A percentile compares a stretch with the other conserved stretches of the same genome.
These are phyloP conservation scores for Agriopis leucophaearia DNA, from an alignment of 2,888 invertebrate species.

Conservation along the genomic window DNA sequence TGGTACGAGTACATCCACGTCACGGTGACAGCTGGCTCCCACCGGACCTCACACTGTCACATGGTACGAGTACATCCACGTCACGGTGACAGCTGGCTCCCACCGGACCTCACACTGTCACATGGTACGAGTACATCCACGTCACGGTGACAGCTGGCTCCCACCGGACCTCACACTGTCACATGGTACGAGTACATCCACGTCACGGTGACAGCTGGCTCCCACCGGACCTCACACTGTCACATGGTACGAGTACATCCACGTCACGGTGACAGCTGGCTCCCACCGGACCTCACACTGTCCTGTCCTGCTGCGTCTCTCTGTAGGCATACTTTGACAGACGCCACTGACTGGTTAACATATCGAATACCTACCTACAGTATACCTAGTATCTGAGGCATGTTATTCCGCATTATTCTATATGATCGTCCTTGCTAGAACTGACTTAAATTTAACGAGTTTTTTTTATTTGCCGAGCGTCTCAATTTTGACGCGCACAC, in stretches of 20 bases:
- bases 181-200: neutral
- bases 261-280: neutral
- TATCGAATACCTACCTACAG: too few species aligned
- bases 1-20: neutral
- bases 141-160: neutral
- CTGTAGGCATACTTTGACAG: too few species aligned
- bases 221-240: neutral
- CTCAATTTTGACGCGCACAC: too few species aligned
- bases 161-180: neutral
- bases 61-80: neutral
- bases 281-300: too few species aligned
- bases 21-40: neutral
- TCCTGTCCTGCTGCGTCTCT: too few species aligned
- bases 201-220: neutral
- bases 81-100: neutral
- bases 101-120: neutral
- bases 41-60: neutral
- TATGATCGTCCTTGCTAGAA: too few species aligned
- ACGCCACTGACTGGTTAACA: too few species aligned
- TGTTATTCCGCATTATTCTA: too few species aligned
- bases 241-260: neutral
- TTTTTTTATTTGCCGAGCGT: too few species aligned
- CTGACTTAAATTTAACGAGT: too few species aligned
- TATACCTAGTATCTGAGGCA: too few species aligned
- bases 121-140: neutral